Evolutionary conservation across 35 echinoderm and acorn worm species (phyloP), one percentile per base, ranked within the genome.

Genomic region (Ophiothrix spiculata): DNA sequence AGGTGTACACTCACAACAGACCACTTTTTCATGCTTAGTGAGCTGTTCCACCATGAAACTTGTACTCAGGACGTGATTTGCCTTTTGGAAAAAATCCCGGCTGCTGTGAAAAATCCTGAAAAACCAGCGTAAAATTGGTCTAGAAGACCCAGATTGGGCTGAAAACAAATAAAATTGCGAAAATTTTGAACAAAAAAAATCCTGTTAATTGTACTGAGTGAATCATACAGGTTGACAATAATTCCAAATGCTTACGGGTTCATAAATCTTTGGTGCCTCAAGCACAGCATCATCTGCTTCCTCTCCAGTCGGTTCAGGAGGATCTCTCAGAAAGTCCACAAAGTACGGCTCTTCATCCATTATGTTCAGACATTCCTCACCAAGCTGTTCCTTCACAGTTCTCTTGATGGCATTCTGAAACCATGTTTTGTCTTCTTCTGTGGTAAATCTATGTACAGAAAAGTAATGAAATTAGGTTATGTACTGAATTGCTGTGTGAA

Each of bases 271-370:
- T 8, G 96, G 96, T 19, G 96, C 91, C 23, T 99, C 96, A 14
- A 99, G 80, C 6, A 85, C 89, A 76, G 96, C 96, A 85, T 99
- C 96, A 33, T 94, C 92, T 41, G 92, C 77, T 80, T 99, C 96
- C n/a, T 99, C 96, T 73, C 96, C 96, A 31, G 96, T 99, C 0
- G 96, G 96, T 90, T 99, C 92, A 15, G 96, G 90, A 36, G 96
- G 80, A 39, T 99, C 96, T 91, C 92, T 80, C 8, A 99, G 86
- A 83, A 99, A 99, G 78, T 99, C 96, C 23, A 99, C 96, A 83
- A 99, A 99, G 92, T 99, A 99, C 28, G 96, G 96, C 77, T 99
- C 96, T 6, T 86, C 46, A 32, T 81, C 73, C 78, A 99, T 85
- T 15, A 45, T 69, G 37, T 36, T 35, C 25, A 75, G 77, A 19